Evolutionary conservation across 2,113 vertebrate genomes (phyloP).

Genomic region (Apaloderma vittatum): DNA sequence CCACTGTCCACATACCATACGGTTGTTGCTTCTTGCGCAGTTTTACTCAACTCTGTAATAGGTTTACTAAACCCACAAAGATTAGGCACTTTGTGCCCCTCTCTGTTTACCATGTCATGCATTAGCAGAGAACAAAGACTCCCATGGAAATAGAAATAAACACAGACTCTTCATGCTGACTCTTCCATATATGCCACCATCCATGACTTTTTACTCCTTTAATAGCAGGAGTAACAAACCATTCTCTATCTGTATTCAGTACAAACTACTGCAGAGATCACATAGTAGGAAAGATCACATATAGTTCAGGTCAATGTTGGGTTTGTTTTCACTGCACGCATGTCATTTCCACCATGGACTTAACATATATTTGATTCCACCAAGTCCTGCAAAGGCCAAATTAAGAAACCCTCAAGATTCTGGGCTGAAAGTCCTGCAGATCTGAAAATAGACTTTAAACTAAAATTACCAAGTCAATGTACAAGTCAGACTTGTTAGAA

Average conservation of each 20-base stretch:
- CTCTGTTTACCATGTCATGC: neutral
- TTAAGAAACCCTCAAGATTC: neutral
- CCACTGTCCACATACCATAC: neutral
- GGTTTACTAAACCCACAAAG: neutral
- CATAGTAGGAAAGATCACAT: neutral
- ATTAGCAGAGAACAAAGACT: neutral
- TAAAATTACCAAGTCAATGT: neutral
- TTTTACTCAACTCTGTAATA: neutral
- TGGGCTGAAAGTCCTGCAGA: neutral
- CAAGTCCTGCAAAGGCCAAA: neutral
- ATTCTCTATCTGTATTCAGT: neutral
- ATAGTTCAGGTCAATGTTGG: neutral
- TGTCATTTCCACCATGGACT: fast-evolving
- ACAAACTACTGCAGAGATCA: neutral
- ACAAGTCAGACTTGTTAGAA: neutral
- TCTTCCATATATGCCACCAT: neutral
- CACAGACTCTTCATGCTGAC: neutral
- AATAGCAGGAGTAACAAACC: neutral
- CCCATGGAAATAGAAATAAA: neutral
- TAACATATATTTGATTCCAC: neutral
- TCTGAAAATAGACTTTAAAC: neutral
- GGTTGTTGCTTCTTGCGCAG: neutral
- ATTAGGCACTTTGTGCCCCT: neutral
- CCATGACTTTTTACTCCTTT: neutral
- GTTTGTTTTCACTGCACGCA: neutral